These are phyloP conservation scores for Adelges cooleyi DNA, from an alignment of 1,140 invertebrate species.

Conservation along the genomic window DNA sequence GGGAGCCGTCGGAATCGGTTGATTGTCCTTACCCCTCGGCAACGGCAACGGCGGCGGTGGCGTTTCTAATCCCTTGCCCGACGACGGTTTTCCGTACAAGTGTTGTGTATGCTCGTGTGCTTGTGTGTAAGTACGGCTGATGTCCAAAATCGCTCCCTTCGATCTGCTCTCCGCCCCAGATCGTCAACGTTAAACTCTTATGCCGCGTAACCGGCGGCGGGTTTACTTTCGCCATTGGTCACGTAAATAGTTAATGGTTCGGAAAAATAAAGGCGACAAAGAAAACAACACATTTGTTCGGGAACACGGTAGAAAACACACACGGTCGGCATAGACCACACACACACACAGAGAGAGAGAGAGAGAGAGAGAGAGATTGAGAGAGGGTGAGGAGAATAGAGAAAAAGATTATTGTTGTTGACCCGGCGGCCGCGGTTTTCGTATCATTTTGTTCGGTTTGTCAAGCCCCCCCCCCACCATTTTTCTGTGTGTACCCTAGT, in stretches of 20 bases:
- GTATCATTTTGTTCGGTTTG: not conserved
- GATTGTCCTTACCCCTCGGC: conserved; percentile 6
- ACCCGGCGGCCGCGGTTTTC: conserved; percentile 14
- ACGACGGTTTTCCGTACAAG: conserved; percentile 22
- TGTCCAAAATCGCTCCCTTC: conserved; percentile 23
- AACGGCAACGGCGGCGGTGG: no score
- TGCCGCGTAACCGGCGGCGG: not conserved
- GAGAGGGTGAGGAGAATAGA: not conserved
- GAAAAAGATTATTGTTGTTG: conserved; percentile 6
- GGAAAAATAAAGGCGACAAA: conserved; percentile 29
- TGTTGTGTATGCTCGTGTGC: not conserved
- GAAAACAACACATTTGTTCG: conserved; percentile 24
- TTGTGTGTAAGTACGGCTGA: not conserved
- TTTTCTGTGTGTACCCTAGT: not conserved
- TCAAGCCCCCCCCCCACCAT: not conserved
- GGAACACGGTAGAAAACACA: not conserved
- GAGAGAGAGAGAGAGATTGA: not conserved
- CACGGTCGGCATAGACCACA: no score
- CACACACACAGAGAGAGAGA: not conserved
- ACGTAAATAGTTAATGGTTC: conserved; percentile 29
- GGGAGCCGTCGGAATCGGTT: conserved; percentile 28
- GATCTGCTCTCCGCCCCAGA: not conserved
- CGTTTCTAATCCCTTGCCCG: conserved; percentile 24
- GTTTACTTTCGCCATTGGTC: conserved; percentile 27
- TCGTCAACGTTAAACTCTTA: not conserved